Percentiles rank a stretch among this genome's conserved stretches.
Conservation (phyloP, 1,140 invertebrate genomes). For the Diabrotica virgifera region DNA sequence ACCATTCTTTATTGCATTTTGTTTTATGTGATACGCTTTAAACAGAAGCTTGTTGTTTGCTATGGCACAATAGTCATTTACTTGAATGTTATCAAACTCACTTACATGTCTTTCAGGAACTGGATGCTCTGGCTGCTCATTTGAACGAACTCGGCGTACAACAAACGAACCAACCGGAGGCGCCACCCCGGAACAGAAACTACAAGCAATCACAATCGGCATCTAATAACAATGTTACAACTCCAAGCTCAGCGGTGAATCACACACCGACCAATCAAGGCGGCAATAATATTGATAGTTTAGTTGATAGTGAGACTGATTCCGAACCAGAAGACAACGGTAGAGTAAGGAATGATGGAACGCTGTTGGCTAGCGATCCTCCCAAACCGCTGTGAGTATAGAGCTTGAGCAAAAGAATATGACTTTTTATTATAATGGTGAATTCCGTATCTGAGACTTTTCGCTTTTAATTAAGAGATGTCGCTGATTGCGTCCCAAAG, state of each 20-base stretch:
- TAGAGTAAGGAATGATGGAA: slow-evolving; percentile 81
- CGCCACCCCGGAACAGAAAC: slow-evolving; percentile 54
- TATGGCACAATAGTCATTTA: no score
- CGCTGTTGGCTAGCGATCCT: slow-evolving; percentile 90
- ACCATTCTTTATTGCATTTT: no score
- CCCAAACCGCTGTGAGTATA: slow-evolving; percentile 90
- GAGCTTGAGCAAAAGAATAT: no score
- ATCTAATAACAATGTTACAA: slow-evolving; percentile 37
- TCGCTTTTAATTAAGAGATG: no score
- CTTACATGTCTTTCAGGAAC: slow-evolving; percentile 60
- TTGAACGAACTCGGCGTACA: slow-evolving; percentile 84
- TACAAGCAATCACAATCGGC: slow-evolving; percentile 43
- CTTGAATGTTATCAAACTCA: no score
- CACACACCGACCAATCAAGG: slow-evolving; percentile 35
- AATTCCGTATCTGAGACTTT: no score
- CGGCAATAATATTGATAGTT: slow-evolving; percentile 52
- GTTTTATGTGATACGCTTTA: no score
- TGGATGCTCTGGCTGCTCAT: slow-evolving; percentile 90
- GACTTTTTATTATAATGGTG: no score
- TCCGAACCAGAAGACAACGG: slow-evolving; percentile 66
- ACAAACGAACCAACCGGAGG: slow-evolving; percentile 56
- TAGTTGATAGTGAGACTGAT: slow-evolving; percentile 65
- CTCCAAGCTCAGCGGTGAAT: slow-evolving; percentile 34
- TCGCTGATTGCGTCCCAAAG: no score
- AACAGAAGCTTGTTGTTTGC: no score